Evolutionary conservation across 2,113 vertebrate species (phyloP).

Genomic region (Grallaria varia): DNA sequence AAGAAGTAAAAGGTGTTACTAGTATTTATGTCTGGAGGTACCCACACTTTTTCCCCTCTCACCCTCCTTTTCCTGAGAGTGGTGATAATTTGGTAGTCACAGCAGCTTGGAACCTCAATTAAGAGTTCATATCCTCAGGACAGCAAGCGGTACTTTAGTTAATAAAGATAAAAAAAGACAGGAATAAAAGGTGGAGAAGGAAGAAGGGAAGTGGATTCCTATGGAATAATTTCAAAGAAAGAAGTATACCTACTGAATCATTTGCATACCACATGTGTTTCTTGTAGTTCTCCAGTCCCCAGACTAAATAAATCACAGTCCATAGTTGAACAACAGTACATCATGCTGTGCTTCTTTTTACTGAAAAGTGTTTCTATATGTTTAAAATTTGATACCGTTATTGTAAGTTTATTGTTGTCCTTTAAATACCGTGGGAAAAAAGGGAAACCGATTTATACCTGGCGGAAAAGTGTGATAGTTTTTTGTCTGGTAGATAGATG

Average conservation of each 20-base stretch:
- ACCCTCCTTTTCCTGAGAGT: neutral
- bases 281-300: neutral
- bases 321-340: neutral
- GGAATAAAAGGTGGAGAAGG: neutral
- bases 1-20: neutral
- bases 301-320: neutral
- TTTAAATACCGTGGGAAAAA: neutral
- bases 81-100: neutral
- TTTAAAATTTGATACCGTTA: neutral
- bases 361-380: neutral
- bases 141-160: neutral
- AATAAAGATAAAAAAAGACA: neutral
- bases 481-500: neutral
- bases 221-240: neutral
- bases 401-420: neutral
- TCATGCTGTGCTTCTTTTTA: neutral
- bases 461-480: neutral
- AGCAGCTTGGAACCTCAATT: neutral
- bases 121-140: neutral
- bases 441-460: neutral
- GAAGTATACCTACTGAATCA: neutral
- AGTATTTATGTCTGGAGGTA: neutral
- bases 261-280: neutral
- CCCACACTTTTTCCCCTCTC: neutral
- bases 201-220: neutral